These are phyloP conservation scores for Diabrotica virgifera DNA, from an alignment of 1,140 invertebrate species.

Conservation along the genomic window DNA sequence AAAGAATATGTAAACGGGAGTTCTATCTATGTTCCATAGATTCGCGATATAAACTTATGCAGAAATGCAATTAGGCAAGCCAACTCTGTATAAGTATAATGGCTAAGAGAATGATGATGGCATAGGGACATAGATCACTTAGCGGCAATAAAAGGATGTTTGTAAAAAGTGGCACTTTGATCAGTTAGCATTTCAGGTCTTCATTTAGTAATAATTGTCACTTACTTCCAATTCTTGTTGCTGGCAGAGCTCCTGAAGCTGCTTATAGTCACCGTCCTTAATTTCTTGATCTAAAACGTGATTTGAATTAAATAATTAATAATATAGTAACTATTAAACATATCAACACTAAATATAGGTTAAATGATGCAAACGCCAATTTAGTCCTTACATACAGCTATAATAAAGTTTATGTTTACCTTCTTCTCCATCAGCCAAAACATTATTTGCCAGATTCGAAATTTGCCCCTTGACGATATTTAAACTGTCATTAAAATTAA, in stretches of 20 bases:
- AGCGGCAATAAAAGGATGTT: no score
- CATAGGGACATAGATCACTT: no score
- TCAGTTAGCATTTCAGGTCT: no score
- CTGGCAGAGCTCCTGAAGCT: not conserved
- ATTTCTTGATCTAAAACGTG: not conserved
- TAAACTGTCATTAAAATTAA: conserved; percentile 67
- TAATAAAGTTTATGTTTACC: conserved; percentile 27
- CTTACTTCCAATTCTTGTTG: conserved; percentile 11
- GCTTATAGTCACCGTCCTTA: conserved; percentile 1
- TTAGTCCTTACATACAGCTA: not conserved
- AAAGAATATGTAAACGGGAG: no score
- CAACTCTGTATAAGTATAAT: no score
- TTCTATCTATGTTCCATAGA: no score
- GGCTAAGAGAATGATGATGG: no score
- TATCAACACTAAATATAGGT: not conserved
- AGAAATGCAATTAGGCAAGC: no score
- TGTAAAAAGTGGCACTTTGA: no score
- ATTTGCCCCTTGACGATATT: conserved; percentile 71
- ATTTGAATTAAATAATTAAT: not conserved
- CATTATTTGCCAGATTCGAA: conserved; percentile 70
- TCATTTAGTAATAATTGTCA: not conserved
- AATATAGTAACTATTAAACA: not conserved
- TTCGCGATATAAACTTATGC: no score
- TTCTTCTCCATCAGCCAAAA: conserved; percentile 60
- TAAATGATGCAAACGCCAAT: not conserved